Base-by-base conservation (phyloP, 2,113 vertebrate species). In the Misgurnus anguillicaudatus region DNA sequence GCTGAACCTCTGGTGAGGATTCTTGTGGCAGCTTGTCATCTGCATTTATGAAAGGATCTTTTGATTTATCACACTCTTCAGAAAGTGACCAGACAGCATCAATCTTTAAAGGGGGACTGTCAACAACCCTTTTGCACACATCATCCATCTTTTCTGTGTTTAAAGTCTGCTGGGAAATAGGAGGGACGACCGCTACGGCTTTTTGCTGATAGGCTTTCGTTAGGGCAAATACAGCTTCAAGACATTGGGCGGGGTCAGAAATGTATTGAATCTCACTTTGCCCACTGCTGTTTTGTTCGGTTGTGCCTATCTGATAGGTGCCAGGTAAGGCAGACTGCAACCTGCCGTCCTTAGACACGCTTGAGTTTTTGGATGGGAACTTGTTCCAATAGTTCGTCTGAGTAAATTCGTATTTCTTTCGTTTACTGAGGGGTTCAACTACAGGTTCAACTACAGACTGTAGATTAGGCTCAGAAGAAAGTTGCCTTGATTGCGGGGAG, bases 171-270 rank as follows among this genome's bases (percentile, higher is more conserved):
- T 84, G 84, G 39, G 83, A 83, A 78, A 85, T 82, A 0, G 86
- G 86, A 16, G 81, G 74, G 75, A 86, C 86, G 38, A 87, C 67
- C 14, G 84, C 86, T 47, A 86, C 55, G 36, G 82, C 84, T 58
- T 76, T 87, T 53, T 79, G 75, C 47, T 19, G 70, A 60, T 17
- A 1, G 3, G 19, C 11, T 68, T 66, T 82, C 9, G 58, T 41
- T 24, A 75, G n/a, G 17, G 70, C 79, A 31, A 63, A 39, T 7
- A 79, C 57, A 1, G 53, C 13, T 19, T 75, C 77, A 17, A 67
- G 58, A 66, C 47, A 41, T 36, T 80, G 51, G 51, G 78, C 21
- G 36, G 62, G 19, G 17, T 80, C 21, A 1, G n/a, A 19, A 67
- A n/a, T n/a, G 16, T 72, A 58, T 61, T 77, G 61, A 14, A 72